Percentiles rank a stretch among this genome's conserved stretches.
phyloP scores from a whole-genome alignment of 2,113 vertebrate genomes.

The Nymphicus hollandicus region DNA sequence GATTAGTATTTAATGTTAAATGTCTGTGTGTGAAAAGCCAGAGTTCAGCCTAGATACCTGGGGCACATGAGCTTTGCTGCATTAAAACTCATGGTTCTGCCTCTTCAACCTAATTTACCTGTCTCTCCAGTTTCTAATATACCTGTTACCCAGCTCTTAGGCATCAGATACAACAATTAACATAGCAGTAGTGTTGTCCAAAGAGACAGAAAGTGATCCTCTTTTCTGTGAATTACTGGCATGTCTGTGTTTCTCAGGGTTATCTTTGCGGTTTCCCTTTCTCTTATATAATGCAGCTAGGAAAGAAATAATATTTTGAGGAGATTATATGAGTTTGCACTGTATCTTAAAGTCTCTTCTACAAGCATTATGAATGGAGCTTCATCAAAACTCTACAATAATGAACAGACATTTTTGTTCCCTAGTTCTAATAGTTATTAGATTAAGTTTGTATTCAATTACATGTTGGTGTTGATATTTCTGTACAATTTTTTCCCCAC shows the following conservation, averaged over 20 bases:
- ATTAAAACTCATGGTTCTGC: background rate
- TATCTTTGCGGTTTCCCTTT: background rate
- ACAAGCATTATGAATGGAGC: background rate
- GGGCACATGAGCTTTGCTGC: rapidly evolving
- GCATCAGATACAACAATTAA: background rate
- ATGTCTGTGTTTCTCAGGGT: background rate
- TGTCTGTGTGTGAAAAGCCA: background rate
- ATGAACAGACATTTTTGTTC: background rate
- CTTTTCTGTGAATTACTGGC: background rate
- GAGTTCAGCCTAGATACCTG: background rate
- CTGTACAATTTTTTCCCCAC: background rate
- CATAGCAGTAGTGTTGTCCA: background rate
- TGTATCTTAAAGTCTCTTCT: background rate
- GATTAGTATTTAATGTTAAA: background rate
- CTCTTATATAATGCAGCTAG: background rate
- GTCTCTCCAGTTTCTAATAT: background rate
- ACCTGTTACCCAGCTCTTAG: background rate
- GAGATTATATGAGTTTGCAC: rapidly evolving
- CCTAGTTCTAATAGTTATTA: rapidly evolving
- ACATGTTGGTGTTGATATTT: background rate
- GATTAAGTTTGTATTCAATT: background rate
- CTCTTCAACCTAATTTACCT: background rate
- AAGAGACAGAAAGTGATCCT: background rate
- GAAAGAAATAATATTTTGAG: background rate
- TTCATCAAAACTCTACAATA: background rate